Percentiles rank a stretch among this genome's conserved stretches.
Evolutionary conservation across 2,888 invertebrate genomes (phyloP).

Genomic region (Oscheius sp.): DNA sequence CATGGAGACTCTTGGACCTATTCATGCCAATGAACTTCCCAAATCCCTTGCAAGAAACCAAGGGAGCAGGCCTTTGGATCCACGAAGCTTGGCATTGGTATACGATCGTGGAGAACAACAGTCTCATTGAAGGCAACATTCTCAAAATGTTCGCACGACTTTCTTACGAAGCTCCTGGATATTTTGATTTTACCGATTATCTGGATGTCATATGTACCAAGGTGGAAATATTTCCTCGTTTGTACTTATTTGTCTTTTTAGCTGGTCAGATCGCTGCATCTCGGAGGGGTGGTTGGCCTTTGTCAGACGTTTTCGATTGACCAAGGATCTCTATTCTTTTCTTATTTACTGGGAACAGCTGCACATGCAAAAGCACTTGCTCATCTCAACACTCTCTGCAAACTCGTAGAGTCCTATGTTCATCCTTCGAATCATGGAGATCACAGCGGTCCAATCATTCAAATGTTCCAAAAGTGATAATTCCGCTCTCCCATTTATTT

Average conservation of each 20-base stretch:
- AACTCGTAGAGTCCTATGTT: constrained; percentile 86
- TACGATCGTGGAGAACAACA: constrained; percentile 74
- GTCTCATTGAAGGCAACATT: constrained; percentile 74
- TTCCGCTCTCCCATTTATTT: neutral
- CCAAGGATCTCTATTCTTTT: constrained; percentile 53
- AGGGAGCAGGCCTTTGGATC: constrained; percentile 74
- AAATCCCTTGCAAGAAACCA: constrained; percentile 2
- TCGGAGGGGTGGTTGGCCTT: constrained; percentile 76
- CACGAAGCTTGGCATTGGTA: constrained; percentile 75
- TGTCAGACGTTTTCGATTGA: constrained; percentile 74
- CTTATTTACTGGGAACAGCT: constrained; percentile 64
- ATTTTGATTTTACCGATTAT: constrained; percentile 88
- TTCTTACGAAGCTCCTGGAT: constrained; percentile 72
- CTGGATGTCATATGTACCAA: constrained; percentile 80
- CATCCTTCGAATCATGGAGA: constrained; percentile 88
- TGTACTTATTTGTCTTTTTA: constrained; percentile 21
- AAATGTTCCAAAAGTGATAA: constrained; percentile 75
- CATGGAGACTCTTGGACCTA: constrained; percentile 80
- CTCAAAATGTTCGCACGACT: constrained; percentile 80
- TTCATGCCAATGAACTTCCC: constrained; percentile 80
- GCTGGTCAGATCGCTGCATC: constrained; percentile 58
- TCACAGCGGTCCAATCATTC: constrained; percentile 78
- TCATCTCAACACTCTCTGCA: constrained; percentile 83
- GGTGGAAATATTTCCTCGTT: constrained; percentile 3
- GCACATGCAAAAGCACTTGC: constrained; percentile 57